These are phyloP conservation scores for Stegostoma tigrinum DNA, from an alignment of 2,113 vertebrate species.

Conservation along the genomic window DNA sequence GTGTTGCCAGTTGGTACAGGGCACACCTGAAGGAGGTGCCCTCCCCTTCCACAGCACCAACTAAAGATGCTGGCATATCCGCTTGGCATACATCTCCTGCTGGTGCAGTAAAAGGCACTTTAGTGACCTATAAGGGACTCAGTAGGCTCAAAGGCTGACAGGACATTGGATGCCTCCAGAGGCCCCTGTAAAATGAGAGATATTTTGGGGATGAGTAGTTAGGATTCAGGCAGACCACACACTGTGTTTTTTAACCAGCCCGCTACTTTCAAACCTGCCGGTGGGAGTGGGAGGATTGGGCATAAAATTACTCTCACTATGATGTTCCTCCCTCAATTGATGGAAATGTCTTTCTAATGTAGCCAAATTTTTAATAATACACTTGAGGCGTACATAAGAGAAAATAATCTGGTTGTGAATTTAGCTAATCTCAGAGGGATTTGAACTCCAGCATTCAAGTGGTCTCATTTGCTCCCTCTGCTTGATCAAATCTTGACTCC, in stretches of 20 bases:
- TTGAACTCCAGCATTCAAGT: not conserved
- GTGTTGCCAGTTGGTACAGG: not conserved
- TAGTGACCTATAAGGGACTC: too few species aligned
- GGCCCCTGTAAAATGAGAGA: not conserved
- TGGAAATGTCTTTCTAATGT: not conserved
- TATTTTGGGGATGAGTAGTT: not conserved
- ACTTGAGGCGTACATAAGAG: not conserved
- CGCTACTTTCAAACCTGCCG: not conserved
- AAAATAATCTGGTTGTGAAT: not conserved
- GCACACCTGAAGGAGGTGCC: not conserved
- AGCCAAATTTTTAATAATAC: not conserved
- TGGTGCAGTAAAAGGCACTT: too few species aligned
- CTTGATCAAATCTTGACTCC: not conserved
- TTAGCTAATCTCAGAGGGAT: not conserved
- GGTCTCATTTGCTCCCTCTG: not conserved
- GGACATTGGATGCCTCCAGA: not conserved
- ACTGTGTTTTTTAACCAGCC: not conserved
- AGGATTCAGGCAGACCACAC: too few species aligned
- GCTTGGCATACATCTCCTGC: too few species aligned
- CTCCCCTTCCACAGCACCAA: too few species aligned
- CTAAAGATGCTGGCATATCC: too few species aligned
- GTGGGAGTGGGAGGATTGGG: too few species aligned
- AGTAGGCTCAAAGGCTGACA: too few species aligned
- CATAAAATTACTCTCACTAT: not conserved
- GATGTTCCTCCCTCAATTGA: not conserved